phyloP scores from a whole-genome alignment of 2,113 vertebrate genomes.

The Melanocharis versteri region DNA sequence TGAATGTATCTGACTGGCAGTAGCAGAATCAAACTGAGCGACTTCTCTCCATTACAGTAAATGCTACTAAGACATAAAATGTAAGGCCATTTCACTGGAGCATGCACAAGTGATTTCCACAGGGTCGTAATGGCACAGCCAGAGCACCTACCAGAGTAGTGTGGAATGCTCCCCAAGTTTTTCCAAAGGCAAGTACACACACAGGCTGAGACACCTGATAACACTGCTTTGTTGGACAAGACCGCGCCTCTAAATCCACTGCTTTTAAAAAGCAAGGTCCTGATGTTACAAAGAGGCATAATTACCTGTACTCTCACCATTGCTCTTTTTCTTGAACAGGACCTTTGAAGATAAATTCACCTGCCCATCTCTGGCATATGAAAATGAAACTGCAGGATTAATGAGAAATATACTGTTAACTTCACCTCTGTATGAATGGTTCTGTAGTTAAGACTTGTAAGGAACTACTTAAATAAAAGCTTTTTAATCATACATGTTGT shows the following conservation, averaged over 20 bases:
- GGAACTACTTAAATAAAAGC: slow-evolving; percentile 22
- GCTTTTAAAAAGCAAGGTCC: slow-evolving; percentile 2
- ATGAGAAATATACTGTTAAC: slow-evolving; percentile 20
- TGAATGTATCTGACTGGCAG: background rate
- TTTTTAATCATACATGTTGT: slow-evolving; percentile 52
- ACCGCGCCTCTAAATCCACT: background rate
- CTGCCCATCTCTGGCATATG: background rate
- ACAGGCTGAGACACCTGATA: background rate
- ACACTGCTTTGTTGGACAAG: background rate
- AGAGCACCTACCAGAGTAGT: background rate
- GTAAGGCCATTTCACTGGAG: background rate
- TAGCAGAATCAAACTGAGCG: background rate
- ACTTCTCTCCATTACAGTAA: background rate
- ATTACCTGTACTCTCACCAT: slow-evolving; percentile 10
- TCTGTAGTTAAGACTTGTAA: slow-evolving; percentile 17
- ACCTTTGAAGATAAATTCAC: slow-evolving; percentile 23
- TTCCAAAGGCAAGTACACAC: background rate
- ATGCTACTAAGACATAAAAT: background rate
- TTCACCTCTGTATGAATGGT: background rate
- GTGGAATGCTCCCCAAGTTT: background rate
- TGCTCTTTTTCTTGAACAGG: slow-evolving; percentile 41
- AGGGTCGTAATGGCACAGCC: background rate
- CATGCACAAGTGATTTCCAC: background rate
- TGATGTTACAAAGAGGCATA: slow-evolving; percentile 20
- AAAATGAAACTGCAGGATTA: slow-evolving; percentile 38